Evolutionary conservation across 2,113 vertebrate species (phyloP), one percentile per base, ranked within the genome.

Genomic region (Chaetura pelagica): DNA sequence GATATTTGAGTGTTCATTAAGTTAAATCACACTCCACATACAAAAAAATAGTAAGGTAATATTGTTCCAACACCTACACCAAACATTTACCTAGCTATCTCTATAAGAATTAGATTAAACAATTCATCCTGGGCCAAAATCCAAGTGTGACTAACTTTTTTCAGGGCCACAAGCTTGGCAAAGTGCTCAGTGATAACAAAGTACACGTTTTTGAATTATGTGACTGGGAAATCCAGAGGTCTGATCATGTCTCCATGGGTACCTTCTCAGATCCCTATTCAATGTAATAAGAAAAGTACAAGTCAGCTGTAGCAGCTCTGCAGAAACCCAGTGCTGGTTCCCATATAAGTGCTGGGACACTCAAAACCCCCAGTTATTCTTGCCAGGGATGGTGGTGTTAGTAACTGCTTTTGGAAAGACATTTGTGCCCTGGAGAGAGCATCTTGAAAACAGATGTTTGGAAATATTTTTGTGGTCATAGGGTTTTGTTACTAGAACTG

Each of bases 1-100:
- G 0, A 0, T 1, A 7, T 74, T 62, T 52, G 38, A 51, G 22
- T 2, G 0, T 24, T 89, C 42, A 19, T 72, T 74, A 46, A 64
- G 35, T 32, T 64, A 64, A 90, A 81, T 74, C 64, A 74, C 48
- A 32, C 71, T 71, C 83, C 78, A 81, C 69, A 24, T 34, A 54
- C 7, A 57, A 68, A 72, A 73, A 73, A 52, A 42, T 5, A 71
- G 13, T 12, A 54, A 81, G 81, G 78, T 78, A 84, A 63, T 77
- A 84, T 59, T 38, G 61, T 72, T 71, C 19, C 78, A 87, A 9
- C 49, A 71, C n/a, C 61, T 69, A 69, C 77, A 55, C 29, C 13
- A 8, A 91, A 32, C 34, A 51, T 86, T 78, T 77, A 89, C 69
- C 61, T 52, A 89, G 64, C 5, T 87, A n/a, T 42, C 55, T 30